A percentile compares a stretch with the other conserved stretches of the same genome.
Conservation (phyloP, 2,113 vertebrate genomes). For the Amphiprion ocellaris region DNA sequence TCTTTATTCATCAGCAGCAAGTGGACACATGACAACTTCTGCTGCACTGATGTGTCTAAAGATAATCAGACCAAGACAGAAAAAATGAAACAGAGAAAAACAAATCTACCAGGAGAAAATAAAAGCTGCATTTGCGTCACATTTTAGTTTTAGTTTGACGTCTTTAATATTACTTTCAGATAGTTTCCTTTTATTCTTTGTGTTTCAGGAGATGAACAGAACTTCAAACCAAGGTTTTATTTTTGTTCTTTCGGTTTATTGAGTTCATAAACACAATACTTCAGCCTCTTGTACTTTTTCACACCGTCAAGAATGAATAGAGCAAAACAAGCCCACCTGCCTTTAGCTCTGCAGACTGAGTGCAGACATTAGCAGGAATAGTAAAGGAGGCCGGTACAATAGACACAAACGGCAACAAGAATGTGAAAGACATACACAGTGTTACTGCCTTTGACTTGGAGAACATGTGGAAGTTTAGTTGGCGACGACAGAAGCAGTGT, state of each 20-base stretch:
- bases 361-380: not conserved
- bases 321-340: slow-evolving; percentile 6
- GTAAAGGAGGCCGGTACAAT: not conserved
- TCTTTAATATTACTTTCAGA: too few species aligned
- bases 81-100: too few species aligned
- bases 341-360: not conserved
- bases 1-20: too few species aligned
- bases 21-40: too few species aligned
- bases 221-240: not conserved
- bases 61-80: too few species aligned
- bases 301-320: not conserved
- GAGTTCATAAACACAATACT: not conserved
- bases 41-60: too few species aligned
- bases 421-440: not conserved
- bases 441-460: slow-evolving; percentile 37
- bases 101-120: too few species aligned
- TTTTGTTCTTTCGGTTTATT: not conserved
- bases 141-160: too few species aligned
- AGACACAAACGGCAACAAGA: slow-evolving; percentile 12
- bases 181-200: too few species aligned
- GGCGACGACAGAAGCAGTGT: slow-evolving; percentile 50
- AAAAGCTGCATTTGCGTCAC: too few species aligned
- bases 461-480: slow-evolving; percentile 31
- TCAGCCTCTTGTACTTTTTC: not conserved
- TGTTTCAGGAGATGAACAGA: too few species aligned